Percentiles rank a stretch among this genome's conserved stretches.
phyloP scores from a whole-genome alignment of 2,797 vertebrate species.

The Enteromius fasciolatus region DNA sequence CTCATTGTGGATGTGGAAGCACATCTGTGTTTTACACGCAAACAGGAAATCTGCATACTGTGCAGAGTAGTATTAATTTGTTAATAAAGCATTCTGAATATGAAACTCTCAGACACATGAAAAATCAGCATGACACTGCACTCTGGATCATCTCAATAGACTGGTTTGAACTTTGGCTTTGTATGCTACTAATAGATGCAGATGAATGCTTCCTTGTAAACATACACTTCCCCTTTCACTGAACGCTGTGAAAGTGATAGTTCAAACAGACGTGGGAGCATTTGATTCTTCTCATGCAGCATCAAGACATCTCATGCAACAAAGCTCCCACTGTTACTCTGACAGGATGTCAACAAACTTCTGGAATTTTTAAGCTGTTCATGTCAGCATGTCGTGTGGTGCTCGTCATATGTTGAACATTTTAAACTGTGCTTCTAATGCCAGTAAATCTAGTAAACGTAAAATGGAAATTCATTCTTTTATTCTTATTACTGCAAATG shows the following conservation, averaged over 20 bases:
- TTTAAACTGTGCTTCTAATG: not conserved
- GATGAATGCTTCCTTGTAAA: conserved; percentile 12
- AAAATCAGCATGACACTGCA: not conserved
- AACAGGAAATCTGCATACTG: not conserved
- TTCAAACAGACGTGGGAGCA: conserved; percentile 15
- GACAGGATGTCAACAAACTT: conserved; percentile 10
- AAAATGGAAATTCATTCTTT: not conserved
- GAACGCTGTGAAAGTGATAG: not conserved
- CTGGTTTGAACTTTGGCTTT: not conserved
- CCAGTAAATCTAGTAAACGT: not conserved
- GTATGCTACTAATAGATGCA: conserved; percentile 11
- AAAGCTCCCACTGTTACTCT: conserved; percentile 11
- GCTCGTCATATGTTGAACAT: not conserved
- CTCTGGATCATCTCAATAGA: not conserved
- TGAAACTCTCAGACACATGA: not conserved
- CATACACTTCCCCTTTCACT: conserved; percentile 10
- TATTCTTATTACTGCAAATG: not conserved
- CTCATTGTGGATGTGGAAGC: not conserved
- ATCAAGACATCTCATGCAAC: not conserved
- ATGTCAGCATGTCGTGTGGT: not conserved
- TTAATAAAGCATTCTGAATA: not conserved
- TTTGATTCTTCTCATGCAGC: not conserved
- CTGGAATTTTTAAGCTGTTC: not conserved
- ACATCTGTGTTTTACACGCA: not conserved
- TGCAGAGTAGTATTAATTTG: not conserved